Percentiles rank a stretch among this genome's conserved stretches.
Conservation (phyloP, 2,888 invertebrate genomes). For the Ceramica pisi region DNA sequence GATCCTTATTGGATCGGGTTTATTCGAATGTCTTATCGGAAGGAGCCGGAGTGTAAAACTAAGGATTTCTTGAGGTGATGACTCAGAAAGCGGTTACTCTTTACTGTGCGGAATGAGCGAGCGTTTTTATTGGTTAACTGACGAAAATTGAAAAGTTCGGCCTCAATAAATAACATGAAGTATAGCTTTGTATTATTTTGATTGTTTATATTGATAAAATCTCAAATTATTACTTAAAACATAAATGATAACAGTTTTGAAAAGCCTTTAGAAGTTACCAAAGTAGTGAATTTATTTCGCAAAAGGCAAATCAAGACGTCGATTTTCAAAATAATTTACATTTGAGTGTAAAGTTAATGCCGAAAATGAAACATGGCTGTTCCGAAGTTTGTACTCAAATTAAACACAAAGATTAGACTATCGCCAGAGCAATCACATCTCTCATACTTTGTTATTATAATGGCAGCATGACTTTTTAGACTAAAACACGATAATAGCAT, state of each 20-base stretch:
- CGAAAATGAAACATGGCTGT: neutral
- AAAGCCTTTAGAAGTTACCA: neutral
- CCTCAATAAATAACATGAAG: neutral
- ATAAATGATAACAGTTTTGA: neutral
- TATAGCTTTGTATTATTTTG: neutral
- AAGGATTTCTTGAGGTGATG: neutral
- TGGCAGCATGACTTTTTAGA: neutral
- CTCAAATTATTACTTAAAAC: too few relatives aligned
- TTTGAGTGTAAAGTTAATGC: too few relatives aligned
- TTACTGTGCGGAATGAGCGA: neutral
- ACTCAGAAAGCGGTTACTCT: slow-evolving; percentile 6
- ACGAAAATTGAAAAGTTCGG: too few relatives aligned
- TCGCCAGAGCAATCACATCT: slow-evolving; percentile 23
- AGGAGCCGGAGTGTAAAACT: neutral
- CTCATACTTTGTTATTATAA: slow-evolving; percentile 23
- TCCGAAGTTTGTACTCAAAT: neutral
- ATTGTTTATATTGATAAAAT: neutral
- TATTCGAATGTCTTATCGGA: slow-evolving; percentile 37
- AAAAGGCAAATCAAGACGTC: neutral
- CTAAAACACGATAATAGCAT: slow-evolving; percentile 8
- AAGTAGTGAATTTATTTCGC: neutral
- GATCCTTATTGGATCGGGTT: slow-evolving; percentile 51
- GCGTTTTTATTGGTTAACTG: neutral
- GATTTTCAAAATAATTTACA: too few relatives aligned
- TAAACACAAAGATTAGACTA: slow-evolving; percentile 9